Base-by-base conservation (phyloP, 1,140 invertebrate genomes). In the Sycophila sp. region DNA sequence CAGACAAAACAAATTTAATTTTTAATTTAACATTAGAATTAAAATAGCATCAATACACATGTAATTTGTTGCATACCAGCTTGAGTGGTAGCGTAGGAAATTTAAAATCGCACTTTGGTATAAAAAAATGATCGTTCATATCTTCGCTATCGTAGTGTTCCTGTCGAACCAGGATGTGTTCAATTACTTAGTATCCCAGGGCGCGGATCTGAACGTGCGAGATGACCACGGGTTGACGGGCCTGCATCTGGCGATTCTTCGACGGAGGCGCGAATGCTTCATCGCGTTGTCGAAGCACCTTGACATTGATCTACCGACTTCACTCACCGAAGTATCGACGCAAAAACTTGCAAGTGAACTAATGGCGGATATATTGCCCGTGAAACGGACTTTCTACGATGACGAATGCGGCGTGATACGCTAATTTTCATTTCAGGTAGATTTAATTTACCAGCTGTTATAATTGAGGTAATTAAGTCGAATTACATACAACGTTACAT, bases 201-300 rank as follows among this genome's bases (percentile, higher is more conserved):
- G 73, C 2, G 78, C 77, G 8, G 68, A 80, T 10, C 19, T 77
- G 7, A 24, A 72, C n/a, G 45, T 34, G 2, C 22, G 28, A 6
- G 80, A 81, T 32, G 32, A 59, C 1, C 26, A 51, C 4, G 73
- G 75, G 15, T 72, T 74, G 11, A 78, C 58, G 4, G 77, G 75
- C 8, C 60, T 80, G 19, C 71, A 75, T 24, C 32, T 78, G 47
- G 75, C 76, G 10, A 76, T 78, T 17, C 45, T 78, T 2, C 38
- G 51, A 17, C 72, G 58, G 13, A 78, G 69, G 10, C 69, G 75
- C 13, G 73, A 78, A 4, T 69, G 53, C n/a, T 72, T 62, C 1
- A 38, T 77, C n/a, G 2, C 53, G 17, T 42, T 78, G 10, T 69
- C 68, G 4, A 56, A 72, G n/a, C 65, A 22, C 40, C 62, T 58